Conservation (phyloP, 2,113 vertebrate species). For the Carollia perspicillata region DNA sequence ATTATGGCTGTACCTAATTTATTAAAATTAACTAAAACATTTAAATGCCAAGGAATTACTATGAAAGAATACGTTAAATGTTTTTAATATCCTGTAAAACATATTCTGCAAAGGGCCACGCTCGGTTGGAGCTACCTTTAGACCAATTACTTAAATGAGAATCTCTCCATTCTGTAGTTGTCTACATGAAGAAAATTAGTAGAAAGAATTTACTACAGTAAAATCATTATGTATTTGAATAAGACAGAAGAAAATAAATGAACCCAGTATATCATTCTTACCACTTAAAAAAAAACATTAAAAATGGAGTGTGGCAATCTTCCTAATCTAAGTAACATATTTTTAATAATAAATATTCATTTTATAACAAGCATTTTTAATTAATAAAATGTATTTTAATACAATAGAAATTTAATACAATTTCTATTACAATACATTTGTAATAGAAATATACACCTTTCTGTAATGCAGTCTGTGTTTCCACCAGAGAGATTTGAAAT, state of each 20-base stretch:
- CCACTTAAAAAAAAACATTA: background rate
- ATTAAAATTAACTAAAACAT: constrained; percentile 80
- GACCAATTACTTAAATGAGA: constrained; percentile 63
- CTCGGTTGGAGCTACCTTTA: constrained; percentile 44
- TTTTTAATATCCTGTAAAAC: constrained; percentile 67
- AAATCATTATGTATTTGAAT: background rate
- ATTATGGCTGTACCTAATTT: constrained; percentile 80
- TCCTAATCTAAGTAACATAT: background rate
- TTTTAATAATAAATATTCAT: background rate
- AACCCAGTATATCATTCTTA: background rate
- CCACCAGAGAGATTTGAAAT: background rate
- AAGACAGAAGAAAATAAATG: background rate
- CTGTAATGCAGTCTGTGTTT: background rate
- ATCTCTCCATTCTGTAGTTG: constrained; percentile 29
- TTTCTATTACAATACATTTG: background rate
- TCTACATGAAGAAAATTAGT: constrained; percentile 10
- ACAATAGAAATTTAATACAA: no score
- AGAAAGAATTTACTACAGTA: background rate
- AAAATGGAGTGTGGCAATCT: background rate
- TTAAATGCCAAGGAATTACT: constrained; percentile 85
- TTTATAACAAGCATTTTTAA: background rate
- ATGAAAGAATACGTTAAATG: constrained; percentile 77
- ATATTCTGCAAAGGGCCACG: constrained; percentile 71
- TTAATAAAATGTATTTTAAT: background rate
- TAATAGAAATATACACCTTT: background rate